Evolutionary conservation across 2,113 vertebrate species (phyloP), one percentile per base, ranked within the genome.

Genomic region (Periophthalmodon schlosseri): DNA sequence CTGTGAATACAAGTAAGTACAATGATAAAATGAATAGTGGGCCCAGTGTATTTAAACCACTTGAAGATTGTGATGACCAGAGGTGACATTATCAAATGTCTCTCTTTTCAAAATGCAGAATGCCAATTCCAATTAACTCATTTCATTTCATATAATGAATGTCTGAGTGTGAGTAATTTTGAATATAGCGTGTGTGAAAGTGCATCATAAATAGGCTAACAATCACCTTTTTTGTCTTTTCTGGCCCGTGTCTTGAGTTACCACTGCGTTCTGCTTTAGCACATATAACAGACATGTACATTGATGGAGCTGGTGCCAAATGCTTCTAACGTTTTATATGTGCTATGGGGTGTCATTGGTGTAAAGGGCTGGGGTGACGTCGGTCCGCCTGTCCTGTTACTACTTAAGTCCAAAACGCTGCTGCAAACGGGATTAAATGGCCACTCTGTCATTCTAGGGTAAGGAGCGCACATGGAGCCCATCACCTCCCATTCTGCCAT

Each of bases 231-330:
- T 91, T 24, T 81, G 94, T 95, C 95, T 96, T 93, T 94, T 93
- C 93, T 94, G 91, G 94, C 94, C 94, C 93, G 23, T 78, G 83
- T 91, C 77, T 82, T 84, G 84, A 85, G 87, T 86, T 86, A 81
- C 86, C 87, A 90, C 77, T 69, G 77, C 85, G 83, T 85, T 81
- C 84, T 28, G 73, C 76, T 79, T 76, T 74, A 78, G 77, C 44
- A 6, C 68, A 75, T 71, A 79, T 79, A 65, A 15, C 4, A 66
- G 77, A 69, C 79, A 78, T 84, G 91, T 93, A 92, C 92, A 93
- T 94, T 95, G 96, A 96, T 95, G 95, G 86, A 96, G 95, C 95
- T 94, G 69, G 95, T 96, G 96, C 96, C 96, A 97, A 82, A 95
- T 18, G 16, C 52, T 69, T 80, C 87, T 88, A 83, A 84, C 74